Base-by-base conservation (phyloP, 2,797 vertebrate species). In the Coranthus polyacanthus region DNA sequence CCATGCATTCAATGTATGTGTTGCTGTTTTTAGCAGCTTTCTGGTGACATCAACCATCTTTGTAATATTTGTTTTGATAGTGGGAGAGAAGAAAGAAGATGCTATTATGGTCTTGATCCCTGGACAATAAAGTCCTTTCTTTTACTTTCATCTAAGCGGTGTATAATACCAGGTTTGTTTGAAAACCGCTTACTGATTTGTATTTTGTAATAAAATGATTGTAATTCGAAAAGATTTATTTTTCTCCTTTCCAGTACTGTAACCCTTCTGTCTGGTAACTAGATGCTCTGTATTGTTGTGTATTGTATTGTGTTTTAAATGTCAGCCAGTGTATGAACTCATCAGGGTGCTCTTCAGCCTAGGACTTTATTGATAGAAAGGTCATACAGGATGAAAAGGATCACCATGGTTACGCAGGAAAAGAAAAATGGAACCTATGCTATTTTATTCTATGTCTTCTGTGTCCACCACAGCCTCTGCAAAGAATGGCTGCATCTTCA, bases 281-380 rank as follows among this genome's bases (percentile, higher is more conserved):
- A 17, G 41, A 37, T 68, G 53, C 13, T 72, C 50, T 44, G 52
- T 59, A 41, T 75, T 67, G 58, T 45, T 72, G 42, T 72, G 39
- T 53, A 12, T 46, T 69, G 63, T 51, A 71, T 74, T 80, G 65
- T 73, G 54, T 52, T 66, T 71, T 80, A 90, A 93, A 93, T 92
- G 90, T 82, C 89, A 91, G 46, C 75, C 51, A 58, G 49, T 74
- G 78, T 56, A 47, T 72, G 62, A 68, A 78, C 78, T 76, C 81
- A 79, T 79, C 66, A 54, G 70, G 81, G 42, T 66, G 81, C 75
- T 70, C 76, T 66, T 75, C 72, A 55, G 65, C 53, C 15, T 44
- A 42, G 38, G 47, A 64, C 69, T 81, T 76, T 78, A 87, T 82
- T 88, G 87, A 89, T 75, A 74, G 75, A 92, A 92, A 92, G 88